A percentile compares a stretch with the other conserved stretches of the same genome.
Evolutionary conservation across 2,888 invertebrate genomes (phyloP).

Genomic region (Drosophila histrio): DNA sequence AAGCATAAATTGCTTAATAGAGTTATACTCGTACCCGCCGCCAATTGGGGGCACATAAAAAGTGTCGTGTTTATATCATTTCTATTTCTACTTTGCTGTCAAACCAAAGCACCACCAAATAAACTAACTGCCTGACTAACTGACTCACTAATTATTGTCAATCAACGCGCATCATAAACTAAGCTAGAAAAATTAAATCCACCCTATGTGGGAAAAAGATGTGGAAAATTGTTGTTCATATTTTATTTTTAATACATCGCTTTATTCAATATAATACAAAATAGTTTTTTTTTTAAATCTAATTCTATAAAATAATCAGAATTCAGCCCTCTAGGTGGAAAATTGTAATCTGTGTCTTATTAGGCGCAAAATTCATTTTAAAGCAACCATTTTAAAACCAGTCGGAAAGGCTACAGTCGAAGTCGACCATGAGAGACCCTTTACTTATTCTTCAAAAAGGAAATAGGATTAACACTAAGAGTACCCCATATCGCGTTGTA

Average conservation of each 20-base stretch:
- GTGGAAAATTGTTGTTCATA: neutral
- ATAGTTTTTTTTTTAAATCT: neutral
- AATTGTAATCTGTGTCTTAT: neutral
- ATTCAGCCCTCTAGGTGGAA: neutral
- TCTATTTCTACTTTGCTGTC: neutral
- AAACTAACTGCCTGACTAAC: neutral
- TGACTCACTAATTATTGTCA: neutral
- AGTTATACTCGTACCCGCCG: conserved; percentile 10
- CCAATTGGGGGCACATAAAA: conserved; percentile 46
- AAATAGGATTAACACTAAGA: no score
- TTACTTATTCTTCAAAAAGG: no score
- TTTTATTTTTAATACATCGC: no score
- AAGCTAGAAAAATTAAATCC: no score
- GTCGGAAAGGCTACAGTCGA: no score
- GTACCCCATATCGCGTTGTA: no score
- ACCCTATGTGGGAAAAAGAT: neutral
- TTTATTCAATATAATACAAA: neutral
- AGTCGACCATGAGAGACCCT: no score
- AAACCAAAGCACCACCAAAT: neutral
- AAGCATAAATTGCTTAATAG: conserved; percentile 72
- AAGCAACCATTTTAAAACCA: no score
- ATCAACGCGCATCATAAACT: neutral
- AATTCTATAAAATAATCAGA: neutral
- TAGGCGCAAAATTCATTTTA: neutral
- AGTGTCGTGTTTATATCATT: conserved; percentile 18